These are phyloP conservation scores for Eucidaris tribuloides DNA, from an alignment of 35 echinoderm and acorn worm species.

Conservation along the genomic window DNA sequence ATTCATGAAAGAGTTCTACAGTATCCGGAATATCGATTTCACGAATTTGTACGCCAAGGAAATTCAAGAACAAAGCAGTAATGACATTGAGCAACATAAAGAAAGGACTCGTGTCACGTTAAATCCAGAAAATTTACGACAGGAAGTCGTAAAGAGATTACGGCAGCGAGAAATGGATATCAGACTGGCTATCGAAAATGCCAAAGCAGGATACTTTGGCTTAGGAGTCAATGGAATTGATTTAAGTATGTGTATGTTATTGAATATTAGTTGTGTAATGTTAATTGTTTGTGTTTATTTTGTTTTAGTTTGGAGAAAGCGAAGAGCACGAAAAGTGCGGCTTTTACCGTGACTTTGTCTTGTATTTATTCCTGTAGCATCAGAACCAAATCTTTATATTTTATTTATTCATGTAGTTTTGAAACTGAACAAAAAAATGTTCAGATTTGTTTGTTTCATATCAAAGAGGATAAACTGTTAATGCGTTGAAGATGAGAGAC, in stretches of 20 bases:
- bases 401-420: too few species aligned
- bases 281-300: slow-evolving; percentile 62
- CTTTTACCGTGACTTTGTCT: slow-evolving; percentile 1
- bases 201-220: slow-evolving; percentile 23
- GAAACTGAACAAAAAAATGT: too few species aligned
- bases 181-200: slow-evolving; percentile 16
- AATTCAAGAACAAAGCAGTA: not conserved
- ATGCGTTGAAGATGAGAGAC: too few species aligned
- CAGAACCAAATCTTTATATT: too few species aligned
- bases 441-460: too few species aligned
- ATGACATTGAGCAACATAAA: not conserved
- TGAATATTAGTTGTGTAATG: slow-evolving; percentile 52
- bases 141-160: not conserved
- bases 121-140: not conserved
- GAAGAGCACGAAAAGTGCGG: not conserved
- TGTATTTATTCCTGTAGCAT: too few species aligned
- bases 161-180: slow-evolving; percentile 29
- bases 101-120: not conserved
- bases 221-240: slow-evolving; percentile 66
- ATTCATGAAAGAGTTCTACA: slow-evolving; percentile 71
- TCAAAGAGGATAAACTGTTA: too few species aligned
- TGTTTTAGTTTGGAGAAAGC: slow-evolving; percentile 56
- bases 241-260: slow-evolving; percentile 67
- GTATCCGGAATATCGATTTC: slow-evolving; percentile 52
- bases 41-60: not conserved